These are phyloP conservation scores for Leptestheria dahalacensis DNA, from an alignment of 1,140 invertebrate species.

Conservation along the genomic window DNA sequence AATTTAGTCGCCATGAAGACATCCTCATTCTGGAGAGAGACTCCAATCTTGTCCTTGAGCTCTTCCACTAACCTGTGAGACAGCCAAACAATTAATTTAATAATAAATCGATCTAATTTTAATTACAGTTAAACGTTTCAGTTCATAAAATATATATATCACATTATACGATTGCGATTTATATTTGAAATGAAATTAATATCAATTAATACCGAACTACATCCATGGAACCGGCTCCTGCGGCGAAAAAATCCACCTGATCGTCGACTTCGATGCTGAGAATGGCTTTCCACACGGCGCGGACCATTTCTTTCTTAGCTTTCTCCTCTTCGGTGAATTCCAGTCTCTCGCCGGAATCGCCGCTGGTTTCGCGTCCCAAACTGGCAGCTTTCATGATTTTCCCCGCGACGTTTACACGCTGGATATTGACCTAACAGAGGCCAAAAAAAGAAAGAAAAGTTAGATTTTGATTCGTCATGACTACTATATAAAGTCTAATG, in stretches of 20 bases:
- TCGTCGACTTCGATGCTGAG: constrained; percentile 57
- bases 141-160: too few relatives aligned
- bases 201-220: constrained; percentile 49
- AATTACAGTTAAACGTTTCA: too few relatives aligned
- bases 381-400: constrained; percentile 71
- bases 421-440: constrained; percentile 42
- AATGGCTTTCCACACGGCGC: constrained; percentile 69
- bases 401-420: constrained; percentile 51
- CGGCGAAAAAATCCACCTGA: constrained; percentile 78
- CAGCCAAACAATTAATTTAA: constrained; percentile 11
- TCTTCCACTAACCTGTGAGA: constrained; percentile 69
- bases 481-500: too few relatives aligned
- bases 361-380: constrained; percentile 47
- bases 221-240: constrained; percentile 89
- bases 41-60: constrained; percentile 61
- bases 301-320: constrained; percentile 39
- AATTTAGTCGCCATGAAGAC: constrained; percentile 87
- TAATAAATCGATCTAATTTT: too few relatives aligned
- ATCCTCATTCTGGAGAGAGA: constrained; percentile 71
- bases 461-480: too few relatives aligned
- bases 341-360: constrained; percentile 35
- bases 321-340: constrained; percentile 65
- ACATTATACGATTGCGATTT: too few relatives aligned
- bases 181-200: constrained; percentile 1
- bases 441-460: too few relatives aligned